A percentile compares a stretch with the other conserved stretches of the same genome.
Evolutionary conservation across 1,140 invertebrate species (phyloP).

Genomic region (Drosophila kanapiae): DNA sequence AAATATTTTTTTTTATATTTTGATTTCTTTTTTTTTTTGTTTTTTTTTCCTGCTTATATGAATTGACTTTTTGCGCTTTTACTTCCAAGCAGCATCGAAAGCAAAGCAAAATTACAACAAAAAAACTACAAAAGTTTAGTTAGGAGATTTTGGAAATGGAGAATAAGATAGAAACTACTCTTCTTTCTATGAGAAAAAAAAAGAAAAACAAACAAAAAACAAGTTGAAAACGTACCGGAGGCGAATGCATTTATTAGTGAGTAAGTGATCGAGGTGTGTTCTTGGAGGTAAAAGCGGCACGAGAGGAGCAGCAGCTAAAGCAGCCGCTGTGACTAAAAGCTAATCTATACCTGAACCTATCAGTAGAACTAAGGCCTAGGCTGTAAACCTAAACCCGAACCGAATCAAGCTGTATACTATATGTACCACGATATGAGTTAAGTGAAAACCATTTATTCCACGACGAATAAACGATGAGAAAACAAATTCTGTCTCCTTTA

Average conservation of each 20-base stretch:
- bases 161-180: too few species aligned
- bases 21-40: constrained; percentile 4
- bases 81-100: constrained; percentile 65
- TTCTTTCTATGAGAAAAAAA: background rate
- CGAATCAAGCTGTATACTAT: constrained; percentile 50
- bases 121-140: constrained; percentile 25
- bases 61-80: constrained; percentile 67
- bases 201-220: constrained; percentile 16
- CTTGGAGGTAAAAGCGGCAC: constrained; percentile 73
- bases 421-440: constrained; percentile 20
- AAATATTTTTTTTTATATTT: constrained; percentile 8
- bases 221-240: constrained; percentile 79
- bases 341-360: constrained; percentile 42
- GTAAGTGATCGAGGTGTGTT: constrained; percentile 65
- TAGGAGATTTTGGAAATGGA: constrained; percentile 10
- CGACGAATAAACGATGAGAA: constrained; percentile 32
- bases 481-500: background rate
- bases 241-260: constrained; percentile 82
- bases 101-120: constrained; percentile 40
- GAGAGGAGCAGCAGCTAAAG: constrained; percentile 28
- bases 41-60: constrained; percentile 17
- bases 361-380: constrained; percentile 40
- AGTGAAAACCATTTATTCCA: constrained; percentile 13
- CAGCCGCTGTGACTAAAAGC: constrained; percentile 72
- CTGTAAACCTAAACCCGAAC: constrained; percentile 42